Percentiles rank a stretch among this genome's conserved stretches.
These are phyloP conservation scores for Hippocampus kuda DNA, from an alignment of 2,797 vertebrate species.

Conservation along the genomic window DNA sequence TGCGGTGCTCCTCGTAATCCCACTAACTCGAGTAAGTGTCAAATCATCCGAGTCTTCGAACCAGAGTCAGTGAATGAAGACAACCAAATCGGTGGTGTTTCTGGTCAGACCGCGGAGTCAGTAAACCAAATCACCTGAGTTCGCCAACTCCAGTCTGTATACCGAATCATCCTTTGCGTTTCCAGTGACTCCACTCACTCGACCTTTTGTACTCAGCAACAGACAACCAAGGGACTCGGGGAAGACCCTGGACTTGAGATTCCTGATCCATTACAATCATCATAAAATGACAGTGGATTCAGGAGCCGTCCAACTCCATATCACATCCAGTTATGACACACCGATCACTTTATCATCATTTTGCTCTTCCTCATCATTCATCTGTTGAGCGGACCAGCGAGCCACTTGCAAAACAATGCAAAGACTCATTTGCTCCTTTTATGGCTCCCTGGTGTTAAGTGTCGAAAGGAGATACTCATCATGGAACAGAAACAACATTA, in stretches of 20 bases:
- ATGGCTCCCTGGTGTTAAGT: conserved; percentile 32
- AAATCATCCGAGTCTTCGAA: no score
- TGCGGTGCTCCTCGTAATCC: no score
- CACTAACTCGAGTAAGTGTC: no score
- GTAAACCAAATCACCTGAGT: background rate
- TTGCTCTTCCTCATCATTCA: background rate
- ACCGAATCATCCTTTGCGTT: background rate
- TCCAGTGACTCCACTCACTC: no score
- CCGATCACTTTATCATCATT: background rate
- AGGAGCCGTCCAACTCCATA: background rate
- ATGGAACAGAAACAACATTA: conserved; percentile 31
- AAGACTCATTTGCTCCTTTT: conserved; percentile 28
- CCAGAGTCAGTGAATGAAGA: no score
- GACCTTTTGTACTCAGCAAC: no score
- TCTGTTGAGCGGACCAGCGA: background rate
- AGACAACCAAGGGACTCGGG: no score
- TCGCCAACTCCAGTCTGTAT: no score
- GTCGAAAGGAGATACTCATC: conserved; percentile 24
- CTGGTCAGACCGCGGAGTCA: no score
- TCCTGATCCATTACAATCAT: background rate
- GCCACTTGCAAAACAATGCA: conserved; percentile 2
- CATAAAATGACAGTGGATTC: background rate
- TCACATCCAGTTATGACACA: background rate
- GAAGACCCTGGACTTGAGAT: no score
- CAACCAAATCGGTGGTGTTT: no score